Conservation (phyloP, 2,888 invertebrate species). For the Scotopteryx bipunctaria region DNA sequence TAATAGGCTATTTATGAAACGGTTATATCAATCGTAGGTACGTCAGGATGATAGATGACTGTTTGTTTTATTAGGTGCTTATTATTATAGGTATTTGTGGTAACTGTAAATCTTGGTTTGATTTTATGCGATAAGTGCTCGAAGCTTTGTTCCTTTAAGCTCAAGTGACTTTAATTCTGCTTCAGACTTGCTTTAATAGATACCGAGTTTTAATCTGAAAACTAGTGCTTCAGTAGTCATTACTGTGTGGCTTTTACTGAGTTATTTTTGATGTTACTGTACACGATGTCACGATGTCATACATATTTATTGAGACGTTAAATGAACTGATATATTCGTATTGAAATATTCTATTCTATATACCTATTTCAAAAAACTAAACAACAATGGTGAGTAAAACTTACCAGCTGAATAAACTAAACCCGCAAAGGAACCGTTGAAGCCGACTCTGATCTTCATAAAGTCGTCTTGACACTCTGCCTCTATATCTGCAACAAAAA, state of each 20-base stretch:
- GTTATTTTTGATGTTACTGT: no score
- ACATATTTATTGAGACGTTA: no score
- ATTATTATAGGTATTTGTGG: not conserved
- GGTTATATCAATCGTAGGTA: constrained; percentile 7
- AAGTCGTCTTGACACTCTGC: constrained; percentile 98
- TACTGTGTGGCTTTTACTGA: no score
- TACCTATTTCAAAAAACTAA: not conserved
- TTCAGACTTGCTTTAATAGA: no score
- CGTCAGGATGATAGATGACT: constrained; percentile 4
- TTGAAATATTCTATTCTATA: not conserved
- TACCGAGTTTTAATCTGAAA: no score
- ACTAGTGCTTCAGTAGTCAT: no score
- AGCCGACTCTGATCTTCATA: constrained; percentile 96
- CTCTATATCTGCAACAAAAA: constrained; percentile 89
- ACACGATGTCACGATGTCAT: no score
- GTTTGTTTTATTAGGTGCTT: not conserved
- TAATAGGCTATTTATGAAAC: constrained; percentile 12
- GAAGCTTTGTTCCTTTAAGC: no score
- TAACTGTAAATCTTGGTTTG: not conserved
- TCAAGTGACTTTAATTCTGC: no score
- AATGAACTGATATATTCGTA: no score
- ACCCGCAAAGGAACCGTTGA: constrained; percentile 95
- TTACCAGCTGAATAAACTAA: constrained; percentile 94
- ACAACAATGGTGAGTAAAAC: constrained; percentile 7
- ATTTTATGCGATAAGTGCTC: not conserved